Base-by-base conservation (phyloP, 92 coral and sea anemone genomes). In the Desmophyllum pertusum region DNA sequence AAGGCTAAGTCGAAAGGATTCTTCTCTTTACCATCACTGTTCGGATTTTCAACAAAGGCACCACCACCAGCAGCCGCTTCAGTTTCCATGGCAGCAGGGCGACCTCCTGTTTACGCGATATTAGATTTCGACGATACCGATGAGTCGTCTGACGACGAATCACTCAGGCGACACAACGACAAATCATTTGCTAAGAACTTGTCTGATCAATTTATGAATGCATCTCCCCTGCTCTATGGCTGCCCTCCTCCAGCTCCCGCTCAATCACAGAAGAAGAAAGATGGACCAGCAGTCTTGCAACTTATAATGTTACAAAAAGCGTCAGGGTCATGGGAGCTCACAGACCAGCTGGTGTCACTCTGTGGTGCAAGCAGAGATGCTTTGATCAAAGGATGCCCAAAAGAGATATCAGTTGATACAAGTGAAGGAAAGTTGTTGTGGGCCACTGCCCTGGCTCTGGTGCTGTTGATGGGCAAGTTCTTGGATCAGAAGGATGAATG, bases 271-370 rank as follows among this genome's bases (percentile, higher is more conserved):
- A 11, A n/a, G 27, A 23, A 23, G 33, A 37, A 38, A 48, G 81
- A 31, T 1, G 10, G 74, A 1, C 79, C 84, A 17, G 17, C 80
- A 27, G 76, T 30, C 52, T 48, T 86, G n/a, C 41, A 45, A 9
- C 62, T 90, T 36, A 87, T 93, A 65, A 73, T 92, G 9, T 84
- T 95, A 57, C 98, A 95, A 83, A 78, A 88, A 59, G 97, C 98
- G 15, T 88, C 93, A 48, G 98, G 98, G 31, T 91, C 94, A 2
- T 95, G 98, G 98, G 86, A 89, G 23, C 82, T 88, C 48, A 89
- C 93, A 10, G 81, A 78, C 18, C 81, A 86, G 45, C 81, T 95
- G 64, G 92, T 94, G 23, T 62, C 39, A 11, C 76, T 93, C 45
- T 85, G 93, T 51, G 90, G 84, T 21, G 75, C 75, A 31, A 83